These are phyloP conservation scores for Ciona savignyi DNA, from an alignment of 23 tunicate species.

Conservation along the genomic window DNA sequence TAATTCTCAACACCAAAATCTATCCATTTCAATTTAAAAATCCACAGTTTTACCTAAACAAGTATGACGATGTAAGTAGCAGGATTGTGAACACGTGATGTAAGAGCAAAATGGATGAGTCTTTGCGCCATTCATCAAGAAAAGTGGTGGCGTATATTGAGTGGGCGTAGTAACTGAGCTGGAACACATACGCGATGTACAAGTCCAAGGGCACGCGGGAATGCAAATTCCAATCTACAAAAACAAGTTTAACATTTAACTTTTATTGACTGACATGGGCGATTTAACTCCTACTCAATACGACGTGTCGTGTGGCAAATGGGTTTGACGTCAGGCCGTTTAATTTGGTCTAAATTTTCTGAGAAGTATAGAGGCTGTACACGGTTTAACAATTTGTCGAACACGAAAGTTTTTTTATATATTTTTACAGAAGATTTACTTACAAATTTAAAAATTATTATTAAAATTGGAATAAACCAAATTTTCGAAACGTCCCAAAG, in stretches of 20 bases:
- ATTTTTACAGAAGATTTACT: no score
- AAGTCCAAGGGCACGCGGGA: conserved; percentile 38
- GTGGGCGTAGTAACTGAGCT: conserved; percentile 63
- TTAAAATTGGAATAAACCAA: no score
- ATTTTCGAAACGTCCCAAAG: no score
- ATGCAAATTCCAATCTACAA: conserved; percentile 48
- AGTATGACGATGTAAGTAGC: conserved; percentile 44
- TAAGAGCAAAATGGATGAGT: conserved; percentile 35
- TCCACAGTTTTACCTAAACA: conserved; percentile 66
- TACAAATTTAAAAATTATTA: no score
- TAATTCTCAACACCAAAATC: conserved; percentile 24
- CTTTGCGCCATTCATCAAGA: conserved; percentile 81
- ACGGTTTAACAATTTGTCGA: no score
- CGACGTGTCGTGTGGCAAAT: no score
- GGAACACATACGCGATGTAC: conserved; percentile 36
- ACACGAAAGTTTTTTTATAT: no score
- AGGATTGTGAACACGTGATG: conserved; percentile 57
- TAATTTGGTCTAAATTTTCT: no score
- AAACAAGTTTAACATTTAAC: neutral
- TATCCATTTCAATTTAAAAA: conserved; percentile 45
- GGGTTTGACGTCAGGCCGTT: no score
- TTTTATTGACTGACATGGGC: no score
- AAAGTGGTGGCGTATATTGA: conserved; percentile 39
- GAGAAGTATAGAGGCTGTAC: no score
- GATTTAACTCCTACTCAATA: no score